phyloP scores from a whole-genome alignment of 2,888 invertebrate genomes.

The Hirtodrosophila duncani region DNA sequence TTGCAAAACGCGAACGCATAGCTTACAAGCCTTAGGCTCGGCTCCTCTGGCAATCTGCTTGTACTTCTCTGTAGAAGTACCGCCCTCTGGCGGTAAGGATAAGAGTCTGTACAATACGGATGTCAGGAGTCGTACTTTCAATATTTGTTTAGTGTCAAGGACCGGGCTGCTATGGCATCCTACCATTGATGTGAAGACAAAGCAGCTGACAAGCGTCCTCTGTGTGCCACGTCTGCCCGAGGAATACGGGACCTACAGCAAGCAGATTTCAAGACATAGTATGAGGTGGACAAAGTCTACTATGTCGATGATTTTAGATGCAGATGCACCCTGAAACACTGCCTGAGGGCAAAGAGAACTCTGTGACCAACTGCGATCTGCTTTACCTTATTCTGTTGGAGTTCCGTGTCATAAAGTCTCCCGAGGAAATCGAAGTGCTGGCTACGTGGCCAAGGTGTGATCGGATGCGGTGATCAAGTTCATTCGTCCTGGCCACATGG shows the following conservation, averaged over 20 bases:
- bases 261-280: conserved; percentile 87
- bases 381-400: conserved; percentile 92
- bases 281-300: conserved; percentile 89
- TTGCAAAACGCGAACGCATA: too few species aligned
- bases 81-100: conserved; percentile 91
- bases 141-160: conserved; percentile 96
- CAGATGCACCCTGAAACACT: conserved; percentile 86
- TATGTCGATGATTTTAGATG: conserved; percentile 87
- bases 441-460: conserved; percentile 95
- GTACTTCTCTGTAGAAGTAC: conserved; percentile 92
- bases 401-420: conserved; percentile 90
- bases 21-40: conserved; percentile 74
- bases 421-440: conserved; percentile 91
- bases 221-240: conserved; percentile 92
- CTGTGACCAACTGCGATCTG: conserved; percentile 78
- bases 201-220: conserved; percentile 81
- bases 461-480: conserved; percentile 88
- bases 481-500: conserved; percentile 84
- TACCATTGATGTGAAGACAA: conserved; percentile 84
- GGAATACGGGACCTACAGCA: conserved; percentile 87
- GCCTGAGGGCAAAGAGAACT: conserved; percentile 92
- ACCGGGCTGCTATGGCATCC: conserved; percentile 91
- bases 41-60: conserved; percentile 75
- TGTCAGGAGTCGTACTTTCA: conserved; percentile 98
- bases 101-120: conserved; percentile 92